These are phyloP conservation scores for Ichneumoninae sp. DNA, from an alignment of 2,888 invertebrate species.

Conservation along the genomic window DNA sequence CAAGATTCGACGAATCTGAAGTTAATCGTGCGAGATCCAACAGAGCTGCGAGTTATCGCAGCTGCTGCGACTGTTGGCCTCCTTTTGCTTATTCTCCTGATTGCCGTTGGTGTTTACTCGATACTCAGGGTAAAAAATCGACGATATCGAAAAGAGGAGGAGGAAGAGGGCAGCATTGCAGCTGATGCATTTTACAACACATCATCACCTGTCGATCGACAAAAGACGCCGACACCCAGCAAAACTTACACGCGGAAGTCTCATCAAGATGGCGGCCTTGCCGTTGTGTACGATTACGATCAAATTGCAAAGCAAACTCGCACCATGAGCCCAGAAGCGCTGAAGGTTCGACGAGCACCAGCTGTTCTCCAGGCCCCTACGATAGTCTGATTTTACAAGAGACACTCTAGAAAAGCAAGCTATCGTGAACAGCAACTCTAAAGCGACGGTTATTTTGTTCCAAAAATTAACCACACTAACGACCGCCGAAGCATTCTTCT, in stretches of 20 bases:
- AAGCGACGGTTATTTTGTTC: no score
- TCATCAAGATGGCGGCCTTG: constrained; percentile 76
- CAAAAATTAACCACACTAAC: no score
- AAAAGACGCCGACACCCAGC: constrained; percentile 55
- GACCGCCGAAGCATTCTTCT: no score
- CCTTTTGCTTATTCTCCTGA: constrained; percentile 77
- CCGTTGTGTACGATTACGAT: constrained; percentile 82
- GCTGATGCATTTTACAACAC: constrained; percentile 80
- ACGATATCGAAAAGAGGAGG: constrained; percentile 75
- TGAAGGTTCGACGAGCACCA: constrained; percentile 96
- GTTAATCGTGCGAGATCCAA: constrained; percentile 80
- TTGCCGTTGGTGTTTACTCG: constrained; percentile 78
- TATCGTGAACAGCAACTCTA: no score
- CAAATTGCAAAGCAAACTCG: constrained; percentile 80
- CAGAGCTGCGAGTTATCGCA: constrained; percentile 80
- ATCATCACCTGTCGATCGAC: constrained; percentile 64
- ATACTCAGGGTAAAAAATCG: constrained; percentile 76
- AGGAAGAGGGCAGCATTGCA: constrained; percentile 81
- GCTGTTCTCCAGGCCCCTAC: constrained; percentile 95
- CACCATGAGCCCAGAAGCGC: constrained; percentile 89
- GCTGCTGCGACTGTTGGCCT: constrained; percentile 79
- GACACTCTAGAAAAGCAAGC: neutral
- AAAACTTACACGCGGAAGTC: constrained; percentile 60
- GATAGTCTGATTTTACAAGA: constrained; percentile 87
- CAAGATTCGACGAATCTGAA: constrained; percentile 86